Evolutionary conservation across 2,888 invertebrate genomes (phyloP), one percentile per base, ranked within the genome.

Genomic region (Balanococcus diminutus): DNA sequence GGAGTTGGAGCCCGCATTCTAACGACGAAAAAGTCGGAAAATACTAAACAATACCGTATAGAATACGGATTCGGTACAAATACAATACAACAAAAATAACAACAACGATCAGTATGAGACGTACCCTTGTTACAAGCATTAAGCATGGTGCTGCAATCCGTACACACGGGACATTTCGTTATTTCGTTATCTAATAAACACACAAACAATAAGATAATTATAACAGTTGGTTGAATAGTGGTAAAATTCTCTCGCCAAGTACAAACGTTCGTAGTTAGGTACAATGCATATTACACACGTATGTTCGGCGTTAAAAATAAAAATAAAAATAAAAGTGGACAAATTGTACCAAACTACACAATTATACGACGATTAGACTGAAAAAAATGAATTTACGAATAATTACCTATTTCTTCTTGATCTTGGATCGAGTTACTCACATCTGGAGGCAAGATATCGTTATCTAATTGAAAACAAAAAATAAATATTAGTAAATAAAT

Each of bases 101-200:
- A 42, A 11, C 8, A 11, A 42, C 11, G 42, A 42, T 2, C 8
- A 11, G 11, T 9, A 11, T 42, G 11, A 42, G 2, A 28, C 67
- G 28, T 79, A 79, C 75, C 75, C 25, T 79, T 79, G 75, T 79
- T 79, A 79, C 75, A 79, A 32, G 67, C 67, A 28, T 67, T 67
- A 25, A 79, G 36, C 75, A 79, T 79, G 36, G 36, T 79, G 75
- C 75, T 79, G 36, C 75, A 79, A 36, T 79, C 75, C 22, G 75
- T 79, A 36, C 75, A 79, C 31, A 79, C 75, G 75, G 75, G 75
- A 79, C 75, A 79, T 79, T 79, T 32, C 32, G 75, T 32, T 36
- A 36, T 36, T 36, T 79, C 75, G 75, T 79, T 79, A 36, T 36
- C 75, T 79, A 79, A 67, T 28, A 67, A 67, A 67, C 67, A 67